Base-by-base conservation (phyloP, 2,113 vertebrate species). In the Grammomys surdaster region DNA sequence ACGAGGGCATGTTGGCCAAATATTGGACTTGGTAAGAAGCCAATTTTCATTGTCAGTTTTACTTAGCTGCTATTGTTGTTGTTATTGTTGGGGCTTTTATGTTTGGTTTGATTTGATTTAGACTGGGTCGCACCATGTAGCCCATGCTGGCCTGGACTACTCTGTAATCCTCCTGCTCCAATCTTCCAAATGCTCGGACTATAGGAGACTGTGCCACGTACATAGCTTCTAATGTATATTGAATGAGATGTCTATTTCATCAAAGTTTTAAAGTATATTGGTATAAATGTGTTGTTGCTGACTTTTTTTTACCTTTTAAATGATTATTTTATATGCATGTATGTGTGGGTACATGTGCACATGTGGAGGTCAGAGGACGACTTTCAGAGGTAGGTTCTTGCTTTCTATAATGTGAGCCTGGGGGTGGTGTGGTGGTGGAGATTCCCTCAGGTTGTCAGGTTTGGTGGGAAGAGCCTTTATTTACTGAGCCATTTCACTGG, bases 11-110 rank as follows among this genome's bases (percentile, higher is more conserved):
- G 90, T 4, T 84, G 73, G 40, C 72, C 69, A 95, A 78, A 63
- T 67, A 54, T 60, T 36, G 89, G 82, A 69, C 31, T 73, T 81
- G 36, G 43, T 56, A 65, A 65, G 28, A 73, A 60, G 43, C 82
- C 73, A 70, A 51, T 86, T 90, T 89, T 86, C 65, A 70, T 89
- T 89, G 31, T 77, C 58, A 90, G 31, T 94, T 96, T 91, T 95
- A 31, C 77, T 67, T 69, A 89, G 40, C 40, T 40, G 40, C 40
- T 40, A 73, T 16, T 89, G 5, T 84, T 26, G 26, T 69, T 69
- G 67, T 33, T 69, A 69, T 69, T 69, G 31, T 69, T 69, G 67
- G 67, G 31, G 12, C 31, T 69, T 84, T 31, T 77, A 43, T 31
- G 56, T 14, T 82, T 60, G 28, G 60, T 58, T 40, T 84, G 22